These are phyloP conservation scores for Fistularia commersonii DNA, from an alignment of 2,797 vertebrate species.

Conservation along the genomic window DNA sequence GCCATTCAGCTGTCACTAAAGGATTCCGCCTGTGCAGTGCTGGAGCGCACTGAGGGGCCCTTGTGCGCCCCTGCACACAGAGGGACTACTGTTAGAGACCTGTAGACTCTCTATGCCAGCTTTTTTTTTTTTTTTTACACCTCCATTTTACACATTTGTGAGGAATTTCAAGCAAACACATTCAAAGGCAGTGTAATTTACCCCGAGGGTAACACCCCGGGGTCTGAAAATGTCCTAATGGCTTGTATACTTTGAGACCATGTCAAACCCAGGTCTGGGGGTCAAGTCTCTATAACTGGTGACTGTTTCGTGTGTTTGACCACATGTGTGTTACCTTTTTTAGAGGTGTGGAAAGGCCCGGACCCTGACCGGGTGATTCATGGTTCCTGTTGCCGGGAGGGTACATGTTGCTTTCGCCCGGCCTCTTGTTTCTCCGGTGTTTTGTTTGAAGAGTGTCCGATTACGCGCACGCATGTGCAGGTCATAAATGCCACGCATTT, in stretches of 20 bases:
- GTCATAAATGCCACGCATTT: conserved; percentile 33
- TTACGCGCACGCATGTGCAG: conserved; percentile 46
- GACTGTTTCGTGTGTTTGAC: conserved; percentile 38
- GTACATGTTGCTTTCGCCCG: conserved; percentile 43
- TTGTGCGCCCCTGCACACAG: conserved; percentile 55
- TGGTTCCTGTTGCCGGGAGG: conserved; percentile 43
- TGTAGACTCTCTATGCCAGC: conserved; percentile 20
- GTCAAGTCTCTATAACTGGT: conserved; percentile 22
- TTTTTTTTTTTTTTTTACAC: conserved; percentile 23
- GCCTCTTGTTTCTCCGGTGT: conserved; percentile 35
- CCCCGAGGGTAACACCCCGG: conserved; percentile 22
- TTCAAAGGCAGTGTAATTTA: conserved; percentile 58
- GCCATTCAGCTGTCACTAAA: conserved; percentile 66
- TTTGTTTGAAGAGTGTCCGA: conserved; percentile 54
- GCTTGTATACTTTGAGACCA: too few relatives aligned
- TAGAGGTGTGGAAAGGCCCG: conserved; percentile 8
- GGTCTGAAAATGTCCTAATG: conserved; percentile 37
- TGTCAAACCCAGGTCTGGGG: conserved; percentile 14
- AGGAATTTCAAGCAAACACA: conserved; percentile 73
- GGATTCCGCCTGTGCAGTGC: conserved; percentile 67
- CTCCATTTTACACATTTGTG: conserved; percentile 58
- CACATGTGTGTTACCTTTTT: conserved; percentile 28
- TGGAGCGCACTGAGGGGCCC: conserved; percentile 34
- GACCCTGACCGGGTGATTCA: conserved; percentile 44
- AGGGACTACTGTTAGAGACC: conserved; percentile 62